Percentiles rank a stretch among this genome's conserved stretches.
These are phyloP conservation scores for Drosophila neonasuta DNA, from an alignment of 2,888 invertebrate genomes.

Conservation along the genomic window DNA sequence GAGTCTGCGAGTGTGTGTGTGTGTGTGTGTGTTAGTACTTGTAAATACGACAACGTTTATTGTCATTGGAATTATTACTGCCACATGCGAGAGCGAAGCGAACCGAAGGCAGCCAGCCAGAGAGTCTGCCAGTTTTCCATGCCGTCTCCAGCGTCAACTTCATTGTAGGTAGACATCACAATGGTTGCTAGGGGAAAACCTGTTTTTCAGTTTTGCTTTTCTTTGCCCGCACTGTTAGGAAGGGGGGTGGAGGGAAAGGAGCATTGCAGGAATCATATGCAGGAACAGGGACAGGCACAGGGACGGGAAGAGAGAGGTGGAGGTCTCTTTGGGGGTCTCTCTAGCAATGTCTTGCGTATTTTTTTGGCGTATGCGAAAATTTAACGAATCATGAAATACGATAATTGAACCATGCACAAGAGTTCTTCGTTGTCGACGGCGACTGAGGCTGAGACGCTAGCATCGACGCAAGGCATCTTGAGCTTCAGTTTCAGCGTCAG, in stretches of 20 bases:
- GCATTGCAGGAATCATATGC: not conserved
- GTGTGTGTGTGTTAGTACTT: conserved; percentile 58
- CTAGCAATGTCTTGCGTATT: conserved; percentile 62
- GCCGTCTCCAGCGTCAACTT: conserved; percentile 45
- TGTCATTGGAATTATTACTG: conserved; percentile 77
- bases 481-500: conserved; percentile 52
- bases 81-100: conserved; percentile 51
- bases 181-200: conserved; percentile 76
- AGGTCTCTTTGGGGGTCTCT: conserved; percentile 9
- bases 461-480: conserved; percentile 42
- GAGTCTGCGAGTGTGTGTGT: conserved; percentile 24
- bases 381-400: conserved; percentile 82
- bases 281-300: not conserved
- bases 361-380: conserved; percentile 78
- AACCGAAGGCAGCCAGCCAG: conserved; percentile 17
- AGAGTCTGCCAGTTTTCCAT: conserved; percentile 45
- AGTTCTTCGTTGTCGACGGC: conserved; percentile 62
- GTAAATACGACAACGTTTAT: conserved; percentile 78
- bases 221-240: conserved; percentile 34
- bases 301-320: not conserved
- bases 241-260: conserved; percentile 11
- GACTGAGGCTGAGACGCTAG: conserved; percentile 13
- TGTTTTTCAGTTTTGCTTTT: conserved; percentile 70
- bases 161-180: conserved; percentile 71
- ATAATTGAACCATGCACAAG: conserved; percentile 81